Conservation (phyloP, 1,140 invertebrate species). For the Caerostris darwini region DNA sequence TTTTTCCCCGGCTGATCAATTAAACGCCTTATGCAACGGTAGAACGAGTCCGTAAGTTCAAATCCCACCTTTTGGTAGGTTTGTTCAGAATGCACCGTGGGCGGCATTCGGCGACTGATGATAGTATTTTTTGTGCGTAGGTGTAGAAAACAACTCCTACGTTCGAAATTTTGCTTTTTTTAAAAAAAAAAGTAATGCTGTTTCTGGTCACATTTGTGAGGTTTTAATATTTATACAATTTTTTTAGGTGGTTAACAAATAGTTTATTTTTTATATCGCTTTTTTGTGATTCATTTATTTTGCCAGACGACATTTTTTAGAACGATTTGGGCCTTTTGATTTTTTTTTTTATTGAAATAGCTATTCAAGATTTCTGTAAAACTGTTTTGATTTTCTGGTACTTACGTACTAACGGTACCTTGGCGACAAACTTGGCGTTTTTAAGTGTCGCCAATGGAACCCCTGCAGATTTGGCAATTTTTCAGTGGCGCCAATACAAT, state of each 20-base stretch:
- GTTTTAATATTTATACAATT: conserved; percentile 6
- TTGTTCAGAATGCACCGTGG: conserved; percentile 28
- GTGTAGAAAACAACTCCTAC: conserved; percentile 62
- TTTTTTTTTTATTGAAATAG: neutral
- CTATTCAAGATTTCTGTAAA: too few relatives aligned
- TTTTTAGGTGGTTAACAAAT: conserved; percentile 9
- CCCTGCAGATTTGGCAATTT: too few relatives aligned
- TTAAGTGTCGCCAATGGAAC: too few relatives aligned
- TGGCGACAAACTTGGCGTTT: too few relatives aligned
- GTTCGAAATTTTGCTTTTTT: neutral
- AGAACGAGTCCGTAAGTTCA: conserved; percentile 13
- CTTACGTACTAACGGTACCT: too few relatives aligned
- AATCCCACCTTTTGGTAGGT: conserved; percentile 21
- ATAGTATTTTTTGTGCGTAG: conserved; percentile 28
- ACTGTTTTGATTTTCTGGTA: too few relatives aligned
- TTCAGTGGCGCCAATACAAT: too few relatives aligned
- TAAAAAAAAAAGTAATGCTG: neutral
- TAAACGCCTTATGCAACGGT: conserved; percentile 25
- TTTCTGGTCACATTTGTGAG: conserved; percentile 3
- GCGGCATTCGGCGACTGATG: neutral
- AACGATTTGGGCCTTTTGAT: neutral
- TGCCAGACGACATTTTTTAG: neutral
- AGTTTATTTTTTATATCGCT: neutral
- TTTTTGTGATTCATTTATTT: neutral
- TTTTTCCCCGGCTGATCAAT: neutral